Conservation (phyloP, 2,113 vertebrate species). For the Cyprinus carpio region DNA sequence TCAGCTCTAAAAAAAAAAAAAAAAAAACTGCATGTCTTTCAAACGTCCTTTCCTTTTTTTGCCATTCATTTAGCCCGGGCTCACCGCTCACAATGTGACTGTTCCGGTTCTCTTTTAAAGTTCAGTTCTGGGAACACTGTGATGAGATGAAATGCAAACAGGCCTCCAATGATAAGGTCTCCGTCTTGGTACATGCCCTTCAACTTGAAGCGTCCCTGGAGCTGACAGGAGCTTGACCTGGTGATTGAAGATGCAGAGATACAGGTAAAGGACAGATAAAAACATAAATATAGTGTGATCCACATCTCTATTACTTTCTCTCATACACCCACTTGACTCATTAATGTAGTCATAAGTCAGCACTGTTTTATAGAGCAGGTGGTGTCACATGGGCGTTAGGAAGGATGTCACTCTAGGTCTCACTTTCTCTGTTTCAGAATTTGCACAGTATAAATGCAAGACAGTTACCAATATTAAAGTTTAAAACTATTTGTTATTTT, state of each 20-base stretch:
- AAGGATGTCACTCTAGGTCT: not conserved
- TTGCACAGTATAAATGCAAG: not conserved
- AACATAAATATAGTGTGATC: constrained; percentile 2
- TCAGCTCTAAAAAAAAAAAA: not conserved
- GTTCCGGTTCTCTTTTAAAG: constrained; percentile 39
- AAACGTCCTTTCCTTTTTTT: not conserved
- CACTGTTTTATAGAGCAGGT: constrained; percentile 39
- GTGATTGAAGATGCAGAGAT: constrained; percentile 22
- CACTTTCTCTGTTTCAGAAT: not conserved
- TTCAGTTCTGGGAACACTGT: constrained; percentile 31
- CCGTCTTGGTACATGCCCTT: constrained; percentile 61
- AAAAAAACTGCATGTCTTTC: not conserved
- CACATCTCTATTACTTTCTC: constrained; percentile 13
- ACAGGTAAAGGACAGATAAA: constrained; percentile 24
- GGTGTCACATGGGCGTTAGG: constrained; percentile 30
- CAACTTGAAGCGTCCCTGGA: constrained; percentile 58
- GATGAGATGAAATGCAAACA: constrained; percentile 63
- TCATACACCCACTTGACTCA: not conserved
- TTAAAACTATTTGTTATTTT: not conserved
- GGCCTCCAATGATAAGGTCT: constrained; percentile 62
- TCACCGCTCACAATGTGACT: constrained; percentile 59
- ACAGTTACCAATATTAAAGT: not conserved
- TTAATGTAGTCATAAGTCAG: not conserved
- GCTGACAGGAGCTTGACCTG: constrained; percentile 50
- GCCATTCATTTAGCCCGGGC: constrained; percentile 9